A percentile compares a stretch with the other conserved stretches of the same genome.
Evolutionary conservation across 1,140 invertebrate genomes (phyloP).

Genomic region (Ectropis grisescens): DNA sequence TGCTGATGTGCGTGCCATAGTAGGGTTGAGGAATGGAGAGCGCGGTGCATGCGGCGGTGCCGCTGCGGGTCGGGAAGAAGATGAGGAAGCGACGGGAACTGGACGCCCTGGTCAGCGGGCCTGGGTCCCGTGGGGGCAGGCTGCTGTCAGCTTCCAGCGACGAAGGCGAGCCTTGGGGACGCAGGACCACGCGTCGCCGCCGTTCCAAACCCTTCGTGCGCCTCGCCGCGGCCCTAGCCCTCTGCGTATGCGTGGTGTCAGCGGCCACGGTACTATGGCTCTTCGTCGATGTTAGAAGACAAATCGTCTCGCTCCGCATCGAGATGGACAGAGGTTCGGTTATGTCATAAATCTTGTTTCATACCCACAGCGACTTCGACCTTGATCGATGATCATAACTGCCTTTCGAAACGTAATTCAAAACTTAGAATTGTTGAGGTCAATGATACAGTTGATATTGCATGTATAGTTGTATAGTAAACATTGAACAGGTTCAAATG

Average conservation of each 20-base stretch:
- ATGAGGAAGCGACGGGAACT: constrained; percentile 73
- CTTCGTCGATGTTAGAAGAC: constrained; percentile 77
- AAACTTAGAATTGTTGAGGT: no score
- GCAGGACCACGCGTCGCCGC: constrained; percentile 30
- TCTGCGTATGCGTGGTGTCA: constrained; percentile 75
- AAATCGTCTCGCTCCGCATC: constrained; percentile 74
- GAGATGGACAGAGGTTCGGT: constrained; percentile 77
- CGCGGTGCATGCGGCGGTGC: constrained; percentile 53
- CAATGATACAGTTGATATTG: no score
- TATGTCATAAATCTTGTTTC: no score
- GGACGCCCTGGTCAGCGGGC: constrained; percentile 67
- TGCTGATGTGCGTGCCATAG: constrained; percentile 50
- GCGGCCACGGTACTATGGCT: constrained; percentile 78
- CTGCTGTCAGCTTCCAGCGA: constrained; percentile 72
- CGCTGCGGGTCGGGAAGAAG: constrained; percentile 71
- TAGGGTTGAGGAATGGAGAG: constrained; percentile 43
- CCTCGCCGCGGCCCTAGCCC: constrained; percentile 73
- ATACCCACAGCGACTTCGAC: no score
- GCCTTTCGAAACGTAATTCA: no score
- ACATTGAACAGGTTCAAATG: no score
- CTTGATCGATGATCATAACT: no score
- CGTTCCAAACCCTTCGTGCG: constrained; percentile 60
- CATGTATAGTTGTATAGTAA: no score
- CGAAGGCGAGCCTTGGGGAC: constrained; percentile 60
- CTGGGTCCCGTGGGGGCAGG: constrained; percentile 37